Conservation (phyloP, 2,113 vertebrate species). For the Irena cyanogastra region DNA sequence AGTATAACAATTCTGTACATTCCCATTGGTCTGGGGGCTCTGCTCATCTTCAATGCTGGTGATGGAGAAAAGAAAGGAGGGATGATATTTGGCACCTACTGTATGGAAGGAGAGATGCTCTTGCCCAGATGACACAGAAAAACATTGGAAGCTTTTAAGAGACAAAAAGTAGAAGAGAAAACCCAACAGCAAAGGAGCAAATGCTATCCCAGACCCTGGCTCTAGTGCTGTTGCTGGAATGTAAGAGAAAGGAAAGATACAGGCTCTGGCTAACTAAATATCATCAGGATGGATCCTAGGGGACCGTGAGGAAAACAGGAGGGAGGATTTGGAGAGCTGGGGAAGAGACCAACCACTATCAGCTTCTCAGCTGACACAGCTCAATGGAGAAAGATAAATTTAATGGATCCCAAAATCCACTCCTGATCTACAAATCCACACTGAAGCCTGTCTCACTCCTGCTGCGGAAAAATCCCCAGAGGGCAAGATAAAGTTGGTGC, state of each 20-base stretch:
- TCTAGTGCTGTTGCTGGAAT: neutral
- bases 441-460: neutral
- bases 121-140: neutral
- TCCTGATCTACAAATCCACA: neutral
- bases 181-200: neutral
- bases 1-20: slow-evolving; percentile 85
- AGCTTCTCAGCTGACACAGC: neutral
- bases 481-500: neutral
- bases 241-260: neutral
- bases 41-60: slow-evolving; percentile 65
- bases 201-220: neutral
- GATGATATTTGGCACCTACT: slow-evolving; percentile 19
- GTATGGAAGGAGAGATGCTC: neutral
- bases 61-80: slow-evolving; percentile 55
- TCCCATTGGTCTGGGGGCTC: slow-evolving; percentile 71
- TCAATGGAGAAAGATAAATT: neutral
- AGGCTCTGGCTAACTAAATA: neutral
- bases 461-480: neutral
- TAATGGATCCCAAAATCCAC: neutral
- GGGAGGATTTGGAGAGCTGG: neutral
- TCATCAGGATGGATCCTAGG: neutral
- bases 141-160: neutral
- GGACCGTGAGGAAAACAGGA: neutral
- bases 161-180: neutral
- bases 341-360: neutral